A percentile compares a stretch with the other conserved stretches of the same genome.
phyloP scores from a whole-genome alignment of 2,797 vertebrate genomes.

The Phataginus tricuspis region DNA sequence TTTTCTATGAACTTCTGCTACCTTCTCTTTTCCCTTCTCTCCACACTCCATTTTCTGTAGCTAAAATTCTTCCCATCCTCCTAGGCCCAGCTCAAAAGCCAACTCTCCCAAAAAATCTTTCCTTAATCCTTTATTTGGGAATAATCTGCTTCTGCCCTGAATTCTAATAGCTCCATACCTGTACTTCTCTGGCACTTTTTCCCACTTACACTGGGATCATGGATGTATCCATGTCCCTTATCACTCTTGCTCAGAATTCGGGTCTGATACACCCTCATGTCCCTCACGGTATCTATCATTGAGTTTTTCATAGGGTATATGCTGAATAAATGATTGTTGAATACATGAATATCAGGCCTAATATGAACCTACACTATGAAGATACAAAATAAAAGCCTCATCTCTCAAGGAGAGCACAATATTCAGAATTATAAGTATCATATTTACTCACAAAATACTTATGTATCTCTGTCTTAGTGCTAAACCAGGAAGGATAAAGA shows the following conservation, averaged over 20 bases:
- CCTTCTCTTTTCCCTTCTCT: background rate
- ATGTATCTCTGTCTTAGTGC: background rate
- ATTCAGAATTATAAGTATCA: background rate
- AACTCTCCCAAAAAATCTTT: background rate
- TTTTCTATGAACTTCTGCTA: background rate
- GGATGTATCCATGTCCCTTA: background rate
- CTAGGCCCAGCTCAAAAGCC: background rate
- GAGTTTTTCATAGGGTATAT: background rate
- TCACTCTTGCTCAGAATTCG: background rate
- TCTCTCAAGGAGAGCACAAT: background rate
- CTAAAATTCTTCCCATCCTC: background rate
- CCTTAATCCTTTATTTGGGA: background rate
- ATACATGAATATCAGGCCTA: background rate
- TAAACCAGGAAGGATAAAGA: background rate
- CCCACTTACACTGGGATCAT: background rate
- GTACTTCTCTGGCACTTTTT: background rate
- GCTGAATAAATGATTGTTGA: background rate
- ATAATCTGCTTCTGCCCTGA: background rate
- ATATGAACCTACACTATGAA: background rate
- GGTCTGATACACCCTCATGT: background rate
- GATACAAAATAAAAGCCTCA: background rate
- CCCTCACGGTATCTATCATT: background rate
- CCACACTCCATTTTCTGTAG: background rate
- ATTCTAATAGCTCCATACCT: background rate
- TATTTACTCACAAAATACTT: background rate